phyloP scores from a whole-genome alignment of 2,888 invertebrate species.

The Himalopsyche kuldschensis region DNA sequence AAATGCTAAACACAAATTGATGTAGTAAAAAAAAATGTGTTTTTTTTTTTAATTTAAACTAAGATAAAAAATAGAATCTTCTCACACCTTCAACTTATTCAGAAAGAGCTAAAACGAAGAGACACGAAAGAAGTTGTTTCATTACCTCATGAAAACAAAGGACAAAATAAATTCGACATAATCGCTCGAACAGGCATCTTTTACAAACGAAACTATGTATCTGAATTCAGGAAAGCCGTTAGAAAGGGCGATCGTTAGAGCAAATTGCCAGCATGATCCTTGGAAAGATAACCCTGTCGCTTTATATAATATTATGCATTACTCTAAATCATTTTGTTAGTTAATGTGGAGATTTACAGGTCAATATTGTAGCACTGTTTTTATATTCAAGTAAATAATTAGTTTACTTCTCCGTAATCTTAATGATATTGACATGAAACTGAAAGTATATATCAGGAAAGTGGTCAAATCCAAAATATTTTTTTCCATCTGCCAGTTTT shows the following conservation, averaged over 20 bases:
- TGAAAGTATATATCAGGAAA: too few relatives aligned
- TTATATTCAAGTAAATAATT: too few relatives aligned
- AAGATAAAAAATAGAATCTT: too few relatives aligned
- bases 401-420: too few relatives aligned
- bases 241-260: conserved; percentile 14
- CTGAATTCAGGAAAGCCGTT: conserved; percentile 10
- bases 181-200: neutral
- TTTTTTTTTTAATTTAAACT: too few relatives aligned
- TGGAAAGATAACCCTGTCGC: conserved; percentile 1
- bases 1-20: too few relatives aligned
- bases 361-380: neutral
- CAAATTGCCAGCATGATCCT: conserved; percentile 24
- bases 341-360: neutral
- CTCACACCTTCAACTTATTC: conserved; percentile 39
- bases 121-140: neutral
- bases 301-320: neutral
- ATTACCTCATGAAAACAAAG: conserved; percentile 11
- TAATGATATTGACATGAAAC: too few relatives aligned
- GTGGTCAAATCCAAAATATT: too few relatives aligned
- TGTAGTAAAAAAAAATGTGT: too few relatives aligned
- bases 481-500: too few relatives aligned
- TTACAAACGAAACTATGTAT: neutral
- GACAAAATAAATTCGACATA: conserved; percentile 20
- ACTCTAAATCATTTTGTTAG: neutral
- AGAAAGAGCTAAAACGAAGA: neutral